Conservation (phyloP, 1,140 invertebrate species). For the Leptopilina boulardi region DNA sequence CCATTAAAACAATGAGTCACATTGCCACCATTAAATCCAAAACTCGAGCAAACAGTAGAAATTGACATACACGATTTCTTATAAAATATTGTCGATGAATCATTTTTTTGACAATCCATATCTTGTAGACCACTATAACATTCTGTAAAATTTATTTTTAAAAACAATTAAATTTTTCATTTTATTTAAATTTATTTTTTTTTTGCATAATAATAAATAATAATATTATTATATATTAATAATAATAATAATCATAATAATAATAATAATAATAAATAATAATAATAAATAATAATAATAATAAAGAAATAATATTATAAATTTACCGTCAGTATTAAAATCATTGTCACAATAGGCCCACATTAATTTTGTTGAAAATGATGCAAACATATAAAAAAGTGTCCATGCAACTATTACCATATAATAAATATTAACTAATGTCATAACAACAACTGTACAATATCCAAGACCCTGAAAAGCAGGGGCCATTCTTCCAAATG, state of each 20-base stretch:
- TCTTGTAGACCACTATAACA: constrained; percentile 78
- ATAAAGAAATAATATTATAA: too few species aligned
- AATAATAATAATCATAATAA: too few species aligned
- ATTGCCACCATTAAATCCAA: constrained; percentile 67
- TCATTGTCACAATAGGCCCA: constrained; percentile 85
- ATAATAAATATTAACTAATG: constrained; percentile 88
- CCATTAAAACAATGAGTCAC: constrained; percentile 70
- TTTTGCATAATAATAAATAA: too few species aligned
- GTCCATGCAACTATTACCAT: constrained; percentile 90
- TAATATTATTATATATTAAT: too few species aligned
- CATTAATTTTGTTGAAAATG: constrained; percentile 81
- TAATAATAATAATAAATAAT: too few species aligned
- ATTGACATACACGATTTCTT: constrained; percentile 74
- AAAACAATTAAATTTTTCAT: background rate
- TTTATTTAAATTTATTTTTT: too few species aligned
- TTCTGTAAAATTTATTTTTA: constrained; percentile 62
- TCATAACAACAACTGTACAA: constrained; percentile 85
- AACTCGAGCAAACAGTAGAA: constrained; percentile 71
- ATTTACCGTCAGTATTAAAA: constrained; percentile 82
- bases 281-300: too few species aligned
- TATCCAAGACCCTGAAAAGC: constrained; percentile 82
- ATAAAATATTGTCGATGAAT: constrained; percentile 72
- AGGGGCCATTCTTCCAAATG: constrained; percentile 79
- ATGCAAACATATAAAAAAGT: constrained; percentile 85
- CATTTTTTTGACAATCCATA: constrained; percentile 63